Base-by-base conservation (phyloP, 2,888 invertebrate species). In the Heliconius cydno region DNA sequence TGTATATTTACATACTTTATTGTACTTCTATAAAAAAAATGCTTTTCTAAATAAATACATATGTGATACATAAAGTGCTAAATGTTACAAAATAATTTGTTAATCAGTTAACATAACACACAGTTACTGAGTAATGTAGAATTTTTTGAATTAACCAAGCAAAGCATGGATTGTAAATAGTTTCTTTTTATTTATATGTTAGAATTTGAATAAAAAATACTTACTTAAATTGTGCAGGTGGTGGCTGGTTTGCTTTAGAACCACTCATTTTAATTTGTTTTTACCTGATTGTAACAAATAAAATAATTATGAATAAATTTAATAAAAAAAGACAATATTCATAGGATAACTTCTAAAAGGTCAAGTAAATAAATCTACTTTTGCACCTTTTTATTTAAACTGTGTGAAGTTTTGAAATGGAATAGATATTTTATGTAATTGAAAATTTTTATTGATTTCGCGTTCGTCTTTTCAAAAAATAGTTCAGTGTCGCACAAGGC, bases 191-290 rank as follows among this genome's bases (percentile, higher is more conserved):
- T n/a, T n/a, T n/a, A 60, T 65, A 28, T 28, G 15, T 28, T 19
- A 25, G 28, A 6, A 5, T 65, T 22, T 30, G 4, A 28, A 22
- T 46, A 38, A 65, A 25, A 65, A 30, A 75, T 83, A 86, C 88
- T 87, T 81, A 89, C 89, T 86, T 76, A 83, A 88, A 88, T 78
- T 86, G 85, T 82, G 86, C 85, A 28, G 86, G 85, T 78, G 82
- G 80, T 15, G 81, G 82, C 68, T 68, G 81, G 77, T 70, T 79
- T 76, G 76, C 80, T 78, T 86, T 81, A 28, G 82, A 72, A 70
- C 82, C 73, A 81, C 84, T 83, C 87, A 88, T 88, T 63, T 71
- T 81, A 76, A 67, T n/a, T 81, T 73, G 79, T 79, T 80, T 79
- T 73, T 72, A 78, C 82, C 81, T 70, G 38, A 77, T 68, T 30